Evolutionary conservation across 2,888 invertebrate species (phyloP).

Genomic region (Synanthedon andrenaeformis): DNA sequence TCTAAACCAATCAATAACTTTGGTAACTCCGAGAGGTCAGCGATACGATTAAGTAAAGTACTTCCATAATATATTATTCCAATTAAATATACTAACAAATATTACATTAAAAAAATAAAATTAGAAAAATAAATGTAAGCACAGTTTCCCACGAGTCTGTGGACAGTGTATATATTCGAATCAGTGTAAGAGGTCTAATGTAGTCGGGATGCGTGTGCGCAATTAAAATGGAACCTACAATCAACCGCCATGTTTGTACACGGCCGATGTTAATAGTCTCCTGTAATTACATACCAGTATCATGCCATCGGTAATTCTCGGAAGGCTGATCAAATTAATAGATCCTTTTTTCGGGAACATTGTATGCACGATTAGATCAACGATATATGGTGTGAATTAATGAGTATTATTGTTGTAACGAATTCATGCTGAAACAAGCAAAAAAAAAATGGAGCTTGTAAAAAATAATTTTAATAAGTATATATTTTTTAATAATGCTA

Average conservation of each 20-base stretch:
- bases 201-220: conserved; percentile 65
- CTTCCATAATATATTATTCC: too few relatives aligned
- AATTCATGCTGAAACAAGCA: too few relatives aligned
- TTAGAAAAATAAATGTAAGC: too few relatives aligned
- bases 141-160: conserved; percentile 46
- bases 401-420: too few relatives aligned
- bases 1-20: too few relatives aligned
- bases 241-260: conserved; percentile 71
- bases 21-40: too few relatives aligned
- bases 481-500: too few relatives aligned
- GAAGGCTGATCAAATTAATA: conserved; percentile 68
- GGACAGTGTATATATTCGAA: conserved; percentile 35
- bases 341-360: conserved; percentile 49
- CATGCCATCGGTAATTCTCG: conserved; percentile 63
- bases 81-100: too few relatives aligned
- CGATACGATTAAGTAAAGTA: too few relatives aligned
- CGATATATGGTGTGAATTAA: background rate
- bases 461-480: too few relatives aligned
- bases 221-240: conserved; percentile 70
- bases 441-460: background rate
- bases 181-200: conserved; percentile 51
- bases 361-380: conserved; percentile 10
- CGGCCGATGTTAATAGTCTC: conserved; percentile 67
- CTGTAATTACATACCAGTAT: conserved; percentile 67
- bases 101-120: too few relatives aligned